Conservation (phyloP, 2,888 invertebrate genomes). For the Conops quadrifasciatus region DNA sequence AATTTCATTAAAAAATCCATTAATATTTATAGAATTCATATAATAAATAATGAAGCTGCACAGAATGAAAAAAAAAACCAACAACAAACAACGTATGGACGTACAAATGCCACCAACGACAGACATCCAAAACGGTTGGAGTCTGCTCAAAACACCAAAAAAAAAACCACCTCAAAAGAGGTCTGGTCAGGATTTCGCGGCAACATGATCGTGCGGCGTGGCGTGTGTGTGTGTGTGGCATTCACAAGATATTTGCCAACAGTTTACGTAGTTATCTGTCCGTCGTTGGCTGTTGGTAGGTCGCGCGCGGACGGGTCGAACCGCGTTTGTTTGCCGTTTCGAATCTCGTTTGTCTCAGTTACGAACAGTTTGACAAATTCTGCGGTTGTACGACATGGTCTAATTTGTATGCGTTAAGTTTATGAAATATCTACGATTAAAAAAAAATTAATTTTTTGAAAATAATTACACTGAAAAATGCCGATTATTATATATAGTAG, state of each 20-base stretch:
- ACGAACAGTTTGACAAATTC: slow-evolving; percentile 30
- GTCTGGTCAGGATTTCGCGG: slow-evolving; percentile 4
- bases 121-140: not conserved
- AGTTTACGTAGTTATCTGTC: too few species aligned
- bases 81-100: too few species aligned
- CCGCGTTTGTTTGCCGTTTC: too few species aligned
- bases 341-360: not conserved
- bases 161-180: not conserved
- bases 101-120: not conserved
- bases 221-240: slow-evolving; percentile 21
- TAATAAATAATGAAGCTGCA: slow-evolving; percentile 61
- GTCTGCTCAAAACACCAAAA: not conserved
- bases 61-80: slow-evolving; percentile 6
- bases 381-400: slow-evolving; percentile 4
- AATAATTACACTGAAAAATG: slow-evolving; percentile 14
- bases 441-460: slow-evolving; percentile 14
- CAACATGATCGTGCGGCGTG: not conserved
- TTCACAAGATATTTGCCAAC: slow-evolving; percentile 3
- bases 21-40: slow-evolving; percentile 65
- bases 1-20: slow-evolving; percentile 64
- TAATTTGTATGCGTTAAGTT: slow-evolving; percentile 27
- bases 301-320: too few species aligned
- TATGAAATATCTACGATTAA: slow-evolving; percentile 18
- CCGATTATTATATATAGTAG: not conserved
- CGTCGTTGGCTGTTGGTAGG: too few species aligned